Evolutionary conservation across 2,888 invertebrate species (phyloP).

Genomic region (Netelia virgata): DNA sequence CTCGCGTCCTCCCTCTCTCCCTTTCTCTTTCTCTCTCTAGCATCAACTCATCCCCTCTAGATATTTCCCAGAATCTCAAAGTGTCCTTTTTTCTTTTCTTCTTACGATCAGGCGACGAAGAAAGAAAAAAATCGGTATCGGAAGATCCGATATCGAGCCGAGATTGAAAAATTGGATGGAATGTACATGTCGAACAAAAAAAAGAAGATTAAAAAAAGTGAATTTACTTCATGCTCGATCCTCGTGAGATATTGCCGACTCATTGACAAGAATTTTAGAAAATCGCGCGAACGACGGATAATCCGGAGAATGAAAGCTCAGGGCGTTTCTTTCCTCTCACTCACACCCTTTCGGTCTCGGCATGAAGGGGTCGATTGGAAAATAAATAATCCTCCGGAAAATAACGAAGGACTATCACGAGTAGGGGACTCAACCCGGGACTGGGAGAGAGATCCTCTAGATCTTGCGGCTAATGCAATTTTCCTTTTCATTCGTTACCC

Average conservation of each 20-base stretch:
- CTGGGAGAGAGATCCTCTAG: constrained; percentile 32
- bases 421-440: neutral
- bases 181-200: neutral
- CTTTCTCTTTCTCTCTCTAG: constrained; percentile 16
- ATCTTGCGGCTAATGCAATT: constrained; percentile 60
- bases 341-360: neutral
- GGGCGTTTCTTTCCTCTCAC: neutral
- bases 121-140: constrained; percentile 15
- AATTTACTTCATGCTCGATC: constrained; percentile 21
- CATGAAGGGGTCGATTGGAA: constrained; percentile 20
- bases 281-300: constrained; percentile 4
- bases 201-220: constrained; percentile 4
- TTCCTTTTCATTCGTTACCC: constrained; percentile 60
- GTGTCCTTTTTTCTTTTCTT: constrained; percentile 20
- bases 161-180: constrained; percentile 21
- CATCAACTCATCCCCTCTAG: constrained; percentile 23
- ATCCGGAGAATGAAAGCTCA: constrained; percentile 19
- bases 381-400: constrained; percentile 57
- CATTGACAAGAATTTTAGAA: constrained; percentile 31
- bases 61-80: constrained; percentile 52
- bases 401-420: constrained; percentile 45
- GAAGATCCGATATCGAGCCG: constrained; percentile 1
- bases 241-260: constrained; percentile 39
- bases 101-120: neutral
- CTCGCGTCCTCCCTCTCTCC: constrained; percentile 5